Evolutionary conservation across 2,888 invertebrate genomes (phyloP), one percentile per base, ranked within the genome.

Genomic region (Dendrolimus pini): DNA sequence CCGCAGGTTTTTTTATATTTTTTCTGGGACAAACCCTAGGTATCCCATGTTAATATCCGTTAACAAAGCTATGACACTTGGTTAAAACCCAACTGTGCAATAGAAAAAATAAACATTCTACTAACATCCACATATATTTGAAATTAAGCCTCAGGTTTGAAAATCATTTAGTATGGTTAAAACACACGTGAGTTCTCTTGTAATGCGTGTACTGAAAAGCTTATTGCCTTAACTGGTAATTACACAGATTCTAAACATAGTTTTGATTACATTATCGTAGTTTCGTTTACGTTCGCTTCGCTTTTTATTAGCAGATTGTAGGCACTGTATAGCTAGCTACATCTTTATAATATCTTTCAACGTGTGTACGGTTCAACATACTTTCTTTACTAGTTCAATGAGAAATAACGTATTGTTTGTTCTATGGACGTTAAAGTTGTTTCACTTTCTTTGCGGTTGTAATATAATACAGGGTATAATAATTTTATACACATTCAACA

Each of bases 341-440:
- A 78, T 85, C 85, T 89, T 86, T 81, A 77, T 75, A 77, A 77
- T 75, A 82, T 87, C 87, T 85, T 83, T 87, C 87, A 84, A 73
- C 71, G 65, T 80, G 82, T 83, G 81, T 78, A 82, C 75, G 71
- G 85, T 85, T 86, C 84, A 87, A 84, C 68, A 85, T 78, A 85
- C 83, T 80, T 77, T 73, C 67, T 65, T 66, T 68, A 63, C 66
- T 64, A 62, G 65, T 59, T 65, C 61, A 64, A 62, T 64, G 59
- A 65, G 68, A 66, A 65, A 59, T 60, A 13, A 57, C 57, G 58
- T 59, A 62, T 58, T 64, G 62, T 62, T 63, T 58, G 57, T 58
- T 62, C 59, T 56, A 54, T 57, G 57, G 56, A 63, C 57, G 65
- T 59, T 58, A 58, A 56, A 54, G 58, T 60, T 60, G 60, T 58